phyloP scores from a whole-genome alignment of 2,113 vertebrate genomes.

The Alosa alosa region DNA sequence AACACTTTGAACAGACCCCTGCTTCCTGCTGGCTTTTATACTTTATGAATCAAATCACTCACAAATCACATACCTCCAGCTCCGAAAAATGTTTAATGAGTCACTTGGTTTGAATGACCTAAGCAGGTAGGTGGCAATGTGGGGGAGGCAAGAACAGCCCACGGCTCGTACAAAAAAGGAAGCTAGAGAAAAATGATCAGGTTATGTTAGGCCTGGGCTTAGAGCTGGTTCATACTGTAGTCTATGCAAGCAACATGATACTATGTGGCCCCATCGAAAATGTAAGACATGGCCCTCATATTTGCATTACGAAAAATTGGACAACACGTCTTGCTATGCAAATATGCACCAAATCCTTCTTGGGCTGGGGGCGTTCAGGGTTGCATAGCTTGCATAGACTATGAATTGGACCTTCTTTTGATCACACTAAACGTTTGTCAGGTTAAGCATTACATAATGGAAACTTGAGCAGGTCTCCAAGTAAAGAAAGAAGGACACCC shows the following conservation, averaged over 20 bases:
- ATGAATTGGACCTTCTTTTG: neutral
- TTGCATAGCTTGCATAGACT: too few species aligned
- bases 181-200: neutral
- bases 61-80: neutral
- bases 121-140: neutral
- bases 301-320: too few species aligned
- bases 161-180: neutral
- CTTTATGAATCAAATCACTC: slow-evolving; percentile 12
- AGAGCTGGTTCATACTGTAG: too few species aligned
- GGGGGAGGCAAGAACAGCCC: neutral
- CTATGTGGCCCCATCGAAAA: too few species aligned
- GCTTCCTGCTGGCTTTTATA: neutral
- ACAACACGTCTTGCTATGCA: too few species aligned
- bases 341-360: too few species aligned
- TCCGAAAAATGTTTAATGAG: neutral
- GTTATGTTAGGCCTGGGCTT: neutral
- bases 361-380: too few species aligned
- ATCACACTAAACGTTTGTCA: neutral
- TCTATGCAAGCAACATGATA: too few species aligned
- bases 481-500: neutral
- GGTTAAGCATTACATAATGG: neutral
- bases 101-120: neutral
- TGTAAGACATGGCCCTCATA: too few species aligned
- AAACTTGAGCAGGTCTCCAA: neutral
- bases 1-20: neutral